Evolutionary conservation across 2,797 vertebrate genomes (phyloP).

Genomic region (Saxicola maurus): DNA sequence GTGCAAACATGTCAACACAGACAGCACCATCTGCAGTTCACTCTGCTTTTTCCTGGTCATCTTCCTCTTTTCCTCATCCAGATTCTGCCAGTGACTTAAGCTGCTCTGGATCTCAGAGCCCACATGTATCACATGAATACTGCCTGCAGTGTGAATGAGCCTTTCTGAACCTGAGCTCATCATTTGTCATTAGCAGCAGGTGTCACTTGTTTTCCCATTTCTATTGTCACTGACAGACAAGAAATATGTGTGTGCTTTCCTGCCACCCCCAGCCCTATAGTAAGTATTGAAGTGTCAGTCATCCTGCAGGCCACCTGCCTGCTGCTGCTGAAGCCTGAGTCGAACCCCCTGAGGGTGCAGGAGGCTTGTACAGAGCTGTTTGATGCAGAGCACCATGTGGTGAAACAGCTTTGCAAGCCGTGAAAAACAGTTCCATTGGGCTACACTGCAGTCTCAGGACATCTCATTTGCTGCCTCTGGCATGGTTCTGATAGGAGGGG

Average conservation of each 20-base stretch:
- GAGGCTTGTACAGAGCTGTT: neutral
- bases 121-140: neutral
- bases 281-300: neutral
- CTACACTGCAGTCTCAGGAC: slow-evolving; percentile 4
- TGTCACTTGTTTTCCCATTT: neutral
- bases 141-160: neutral
- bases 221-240: neutral
- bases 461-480: slow-evolving; percentile 19
- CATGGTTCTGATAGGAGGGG: neutral
- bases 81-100: neutral
- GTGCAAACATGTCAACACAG: neutral
- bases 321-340: neutral
- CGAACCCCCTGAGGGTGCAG: neutral
- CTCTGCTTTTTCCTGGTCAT: neutral
- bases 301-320: neutral
- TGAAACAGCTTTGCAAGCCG: neutral
- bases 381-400: neutral
- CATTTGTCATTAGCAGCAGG: neutral
- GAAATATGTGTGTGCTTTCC: neutral
- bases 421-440: neutral
- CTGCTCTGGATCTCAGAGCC: neutral
- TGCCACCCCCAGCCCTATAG: neutral
- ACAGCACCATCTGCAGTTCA: neutral
- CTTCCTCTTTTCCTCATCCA: neutral
- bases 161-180: neutral